Base-by-base conservation (phyloP, 2,888 invertebrate genomes). In the Ormyrus pomaceus region DNA sequence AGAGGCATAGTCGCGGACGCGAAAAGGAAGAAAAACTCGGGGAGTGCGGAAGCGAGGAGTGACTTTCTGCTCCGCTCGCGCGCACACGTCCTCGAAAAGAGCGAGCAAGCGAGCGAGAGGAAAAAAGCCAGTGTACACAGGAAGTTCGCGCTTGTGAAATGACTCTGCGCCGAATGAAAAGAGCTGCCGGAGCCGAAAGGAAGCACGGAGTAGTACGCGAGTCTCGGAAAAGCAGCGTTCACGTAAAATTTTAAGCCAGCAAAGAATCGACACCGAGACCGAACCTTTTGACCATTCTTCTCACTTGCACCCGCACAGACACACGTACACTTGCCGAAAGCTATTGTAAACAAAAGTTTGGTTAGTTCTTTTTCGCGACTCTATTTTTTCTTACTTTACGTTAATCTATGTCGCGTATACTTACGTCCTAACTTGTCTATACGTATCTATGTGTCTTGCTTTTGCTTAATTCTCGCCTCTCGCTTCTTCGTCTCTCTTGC, bases 141-240 rank as follows among this genome's bases (percentile, higher is more conserved):
- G 51, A 66, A 66, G n/a, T 72, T 61, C 55, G 83, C 79, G 81
- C 71, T 81, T 80, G 80, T 81, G 83, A 84, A 83, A 86, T 86
- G 87, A 85, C 85, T 86, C 86, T 86, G 86, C 85, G 84, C 86
- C 83, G 55, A 55, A 10, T 45, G 45, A 55, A 68, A 53, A 53
- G 50, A 51, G 9, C 45, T 68, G 53, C 34, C 53, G 68, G 11
- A 68, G 53, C 68, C 34, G 55, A 68, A 45, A 45, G 68, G 68
- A 68, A 68, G 68, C 68, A 53, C 82, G 80, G 78, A 34, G 34
- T 34, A 83, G 83, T 82, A 82, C 84, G 80, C 80, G 82, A 83
- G 81, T 79, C 79, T 79, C 82, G 82, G 83, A 83, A 82, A 79
- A 70, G 83, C 80, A 84, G 85, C 86, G 86, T 82, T 84, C 87